Percentiles rank a stretch among this genome's conserved stretches.
phyloP scores from a whole-genome alignment of 2,113 vertebrate genomes.

The Electrona antarctica region DNA sequence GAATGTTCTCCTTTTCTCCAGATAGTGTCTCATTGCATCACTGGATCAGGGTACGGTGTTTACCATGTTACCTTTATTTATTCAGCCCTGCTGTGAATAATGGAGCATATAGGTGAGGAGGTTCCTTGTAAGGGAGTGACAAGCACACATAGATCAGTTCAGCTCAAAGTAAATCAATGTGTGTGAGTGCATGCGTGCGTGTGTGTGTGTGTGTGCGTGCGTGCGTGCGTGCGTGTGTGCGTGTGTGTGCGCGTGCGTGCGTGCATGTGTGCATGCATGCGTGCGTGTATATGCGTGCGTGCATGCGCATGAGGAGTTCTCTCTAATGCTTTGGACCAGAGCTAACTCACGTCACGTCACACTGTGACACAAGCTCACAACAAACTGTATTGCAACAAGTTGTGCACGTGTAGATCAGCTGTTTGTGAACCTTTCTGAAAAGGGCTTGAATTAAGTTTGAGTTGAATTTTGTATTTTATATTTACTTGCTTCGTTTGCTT shows the following conservation, averaged over 20 bases:
- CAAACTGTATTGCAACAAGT: no score
- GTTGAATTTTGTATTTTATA: no score
- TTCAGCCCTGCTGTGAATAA: conserved; percentile 51
- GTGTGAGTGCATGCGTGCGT: neutral
- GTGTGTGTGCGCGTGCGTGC: neutral
- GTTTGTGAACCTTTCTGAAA: no score
- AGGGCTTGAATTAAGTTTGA: no score
- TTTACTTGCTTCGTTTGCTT: no score
- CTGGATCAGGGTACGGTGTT: conserved; percentile 35
- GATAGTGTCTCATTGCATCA: conserved; percentile 46
- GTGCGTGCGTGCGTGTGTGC: neutral
- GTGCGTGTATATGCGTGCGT: conserved; percentile 1
- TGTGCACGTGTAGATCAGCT: no score
- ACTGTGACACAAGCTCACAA: no score
- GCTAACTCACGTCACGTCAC: no score
- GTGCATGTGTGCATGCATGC: neutral
- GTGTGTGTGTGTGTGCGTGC: conserved; percentile 7
- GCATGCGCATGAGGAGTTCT: no score
- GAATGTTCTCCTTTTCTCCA: conserved; percentile 45
- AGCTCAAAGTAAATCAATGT: conserved; percentile 5
- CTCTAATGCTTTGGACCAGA: no score
- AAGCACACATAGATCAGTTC: neutral
- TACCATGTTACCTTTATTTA: conserved; percentile 48
- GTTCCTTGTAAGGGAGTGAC: conserved; percentile 17
- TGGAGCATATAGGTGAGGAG: conserved; percentile 23